Evolutionary conservation across 2,113 vertebrate species (phyloP).

Genomic region (Suncus etruscus): DNA sequence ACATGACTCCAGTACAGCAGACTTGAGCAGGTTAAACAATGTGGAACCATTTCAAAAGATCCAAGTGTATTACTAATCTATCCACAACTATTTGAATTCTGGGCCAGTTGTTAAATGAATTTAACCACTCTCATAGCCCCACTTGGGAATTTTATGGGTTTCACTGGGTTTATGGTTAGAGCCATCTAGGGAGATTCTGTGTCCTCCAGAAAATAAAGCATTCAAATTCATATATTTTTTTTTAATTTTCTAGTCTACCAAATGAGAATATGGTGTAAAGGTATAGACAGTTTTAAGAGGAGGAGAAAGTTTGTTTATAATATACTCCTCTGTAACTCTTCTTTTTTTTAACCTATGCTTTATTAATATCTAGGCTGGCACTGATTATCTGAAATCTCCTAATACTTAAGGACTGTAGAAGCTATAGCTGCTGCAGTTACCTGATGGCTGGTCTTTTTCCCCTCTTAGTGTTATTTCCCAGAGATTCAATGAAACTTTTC

Average conservation of each 20-base stretch:
- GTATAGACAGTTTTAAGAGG: not conserved
- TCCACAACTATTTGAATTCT: not conserved
- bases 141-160: not conserved
- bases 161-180: not conserved
- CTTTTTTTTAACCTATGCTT: not conserved
- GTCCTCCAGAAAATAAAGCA: constrained; percentile 26
- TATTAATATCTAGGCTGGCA: not conserved
- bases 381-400: not conserved
- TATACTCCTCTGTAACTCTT: not conserved
- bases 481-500: not conserved
- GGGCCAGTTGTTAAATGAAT: constrained; percentile 23
- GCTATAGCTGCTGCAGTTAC: not conserved
- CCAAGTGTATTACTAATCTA: not conserved
- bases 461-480: not conserved
- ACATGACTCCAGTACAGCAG: constrained; percentile 39
- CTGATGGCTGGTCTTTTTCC: not conserved
- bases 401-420: not conserved
- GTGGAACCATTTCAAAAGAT: not conserved
- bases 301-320: not conserved
- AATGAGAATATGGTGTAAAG: not conserved
- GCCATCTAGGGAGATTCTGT: not conserved
- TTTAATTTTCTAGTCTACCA: not conserved
- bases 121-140: not conserved
- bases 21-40: not conserved
- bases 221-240: not conserved